Base-by-base conservation (phyloP, 2,888 invertebrate species). In the Lochmaea capreae region DNA sequence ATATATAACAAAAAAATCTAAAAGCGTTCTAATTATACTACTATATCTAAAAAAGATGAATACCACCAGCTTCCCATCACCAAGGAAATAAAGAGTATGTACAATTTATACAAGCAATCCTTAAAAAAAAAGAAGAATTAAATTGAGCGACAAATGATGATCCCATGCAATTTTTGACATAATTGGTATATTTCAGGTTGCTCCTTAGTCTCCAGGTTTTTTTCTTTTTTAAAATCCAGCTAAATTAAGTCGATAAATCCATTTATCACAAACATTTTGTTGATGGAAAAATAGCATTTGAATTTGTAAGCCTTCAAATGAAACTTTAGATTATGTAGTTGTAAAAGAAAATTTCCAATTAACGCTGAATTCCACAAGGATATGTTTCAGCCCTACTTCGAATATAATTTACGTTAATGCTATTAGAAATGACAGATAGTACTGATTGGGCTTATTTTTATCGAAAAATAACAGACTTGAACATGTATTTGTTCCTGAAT, bases 11-110 rank as follows among this genome's bases (percentile, higher is more conserved):
- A 16, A 54, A 54, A 18, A 33, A 12, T 66, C 66, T 66, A 66
- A 49, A 66, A 66, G 66, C 66, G 42, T 54, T 65, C 66, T 66
- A 66, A 52, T 52, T 16, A 16, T 42, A 62, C 42, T 65, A 16
- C 49, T 68, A 65, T 52, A 26, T 22, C 52, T 58, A 57, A 70
- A 33, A 33, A 71, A 67, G 72, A 76, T 68, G 49, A 68, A 75
- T 42, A 67, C 65, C 70, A 61, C 22, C 73, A 78, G 73, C 71
- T 65, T 61, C 66, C 76, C 72, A 78, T 66, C 70, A 73, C 78
- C 74, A 75, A 59, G 76, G 68, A 77, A 76, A 72, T 79, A 54
- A 75, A 74, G n/a, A n/a, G 72, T 77, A 77, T 79, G 71, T 79
- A 79, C 77, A 79, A 71, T 76, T 75, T 73, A 72, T 74, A 78